Evolutionary conservation across 1,140 invertebrate genomes (phyloP), one percentile per base, ranked within the genome.

Genomic region (Drosophila azteca): DNA sequence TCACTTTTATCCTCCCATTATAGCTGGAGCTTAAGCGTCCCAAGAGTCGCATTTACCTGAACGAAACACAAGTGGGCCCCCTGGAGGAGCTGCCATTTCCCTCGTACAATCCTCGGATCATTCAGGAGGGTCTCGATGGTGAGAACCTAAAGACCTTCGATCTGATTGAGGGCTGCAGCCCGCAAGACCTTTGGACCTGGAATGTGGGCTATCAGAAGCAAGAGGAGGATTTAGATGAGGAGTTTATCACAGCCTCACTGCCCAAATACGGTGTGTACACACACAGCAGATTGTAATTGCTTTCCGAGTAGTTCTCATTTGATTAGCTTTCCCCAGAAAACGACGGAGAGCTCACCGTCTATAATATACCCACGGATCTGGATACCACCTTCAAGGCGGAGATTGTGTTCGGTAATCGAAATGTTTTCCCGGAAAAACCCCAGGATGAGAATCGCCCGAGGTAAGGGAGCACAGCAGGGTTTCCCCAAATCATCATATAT

Each of bases 111-210:
- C 90, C 90, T 6, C 83, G 90, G 29, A 22, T 73, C 15, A 57
- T 91, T 24, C 90, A 91, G 55, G 78, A 91, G 26, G 63, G 65
- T 20, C 45, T 91, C 11, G 90, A 91, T 13, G 71, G 62, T 0
- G 82, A 91, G 52, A 73, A 91, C 22, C 35, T 91, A 1, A 58
- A 69, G 31, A 73, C 80, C n/a, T 87, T 66, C 46, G 90, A 91
- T 48, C 50, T 91, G 6, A 90, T 91, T 35, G 76, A 88, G 15
- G 87, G 87, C 6, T 85, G 81, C 22, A 84, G 17, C 49, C 72
- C 68, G 0, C 58, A 78, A 31, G 90, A 91, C 66, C 26, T 91
- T 6, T 91, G 90, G 90, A 91, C 90, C 26, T 91, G 90, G 90
- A 90, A 91, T 53, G 49, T 79, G 13, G 80, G 73, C 39, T 46